These are phyloP conservation scores for Kuschelorhynchus macadamiae DNA, from an alignment of 2,888 invertebrate genomes.

Conservation along the genomic window DNA sequence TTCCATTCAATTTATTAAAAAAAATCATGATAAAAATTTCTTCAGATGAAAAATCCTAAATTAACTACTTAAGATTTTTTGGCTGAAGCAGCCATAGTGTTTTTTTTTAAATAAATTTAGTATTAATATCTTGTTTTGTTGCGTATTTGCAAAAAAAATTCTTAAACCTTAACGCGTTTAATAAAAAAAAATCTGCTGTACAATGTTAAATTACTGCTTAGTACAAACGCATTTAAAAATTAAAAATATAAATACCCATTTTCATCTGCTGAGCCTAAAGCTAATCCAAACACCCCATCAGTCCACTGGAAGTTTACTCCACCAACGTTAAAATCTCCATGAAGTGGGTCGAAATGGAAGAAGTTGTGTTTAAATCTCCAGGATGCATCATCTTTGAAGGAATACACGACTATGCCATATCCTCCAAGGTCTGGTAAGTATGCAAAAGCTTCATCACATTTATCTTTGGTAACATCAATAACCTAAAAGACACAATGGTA, in stretches of 20 bases:
- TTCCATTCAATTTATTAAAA: no score
- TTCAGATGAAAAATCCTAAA: no score
- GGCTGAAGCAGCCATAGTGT: no score
- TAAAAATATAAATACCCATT: slow-evolving; percentile 55
- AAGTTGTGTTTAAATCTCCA: slow-evolving; percentile 87
- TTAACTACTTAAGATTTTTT: no score
- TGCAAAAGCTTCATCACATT: slow-evolving; percentile 82
- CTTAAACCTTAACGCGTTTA: no score
- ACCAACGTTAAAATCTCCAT: slow-evolving; percentile 82
- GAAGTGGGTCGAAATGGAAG: slow-evolving; percentile 87
- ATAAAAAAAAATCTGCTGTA: no score
- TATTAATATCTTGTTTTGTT: no score
- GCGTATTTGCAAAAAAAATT: no score
- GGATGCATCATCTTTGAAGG: slow-evolving; percentile 79
- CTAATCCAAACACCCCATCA: slow-evolving; percentile 85
- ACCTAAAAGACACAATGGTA: slow-evolving; percentile 69
- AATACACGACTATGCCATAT: slow-evolving; percentile 85
- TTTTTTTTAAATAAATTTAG: no score
- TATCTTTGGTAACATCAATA: slow-evolving; percentile 78
- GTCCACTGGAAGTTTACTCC: slow-evolving; percentile 90
- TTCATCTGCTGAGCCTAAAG: slow-evolving; percentile 69
- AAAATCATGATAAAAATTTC: no score
- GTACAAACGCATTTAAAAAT: no score
- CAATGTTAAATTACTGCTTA: no score
- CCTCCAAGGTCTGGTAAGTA: slow-evolving; percentile 85